Conservation (phyloP, 2,113 vertebrate genomes). For the Clupea harengus region DNA sequence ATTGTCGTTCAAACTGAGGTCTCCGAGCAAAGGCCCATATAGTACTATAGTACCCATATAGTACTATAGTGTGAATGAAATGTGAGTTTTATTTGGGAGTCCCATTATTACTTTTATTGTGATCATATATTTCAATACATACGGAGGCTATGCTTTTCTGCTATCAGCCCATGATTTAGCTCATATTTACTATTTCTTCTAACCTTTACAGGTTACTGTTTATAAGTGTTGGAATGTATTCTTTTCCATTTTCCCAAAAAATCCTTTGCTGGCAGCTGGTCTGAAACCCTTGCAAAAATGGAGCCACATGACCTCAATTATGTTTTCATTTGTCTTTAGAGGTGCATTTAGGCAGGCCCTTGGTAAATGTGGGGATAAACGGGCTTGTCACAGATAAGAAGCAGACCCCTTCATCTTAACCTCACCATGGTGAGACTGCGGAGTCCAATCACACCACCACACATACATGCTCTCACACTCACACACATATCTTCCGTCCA, state of each 20-base stretch:
- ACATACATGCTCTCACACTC: not conserved
- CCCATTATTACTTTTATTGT: not conserved
- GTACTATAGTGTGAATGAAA: too few relatives aligned
- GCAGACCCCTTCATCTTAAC: slow-evolving; percentile 31
- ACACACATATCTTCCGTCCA: too few relatives aligned
- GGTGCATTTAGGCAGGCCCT: slow-evolving; percentile 30
- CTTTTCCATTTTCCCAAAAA: not conserved
- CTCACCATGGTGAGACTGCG: too few relatives aligned
- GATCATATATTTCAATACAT: not conserved
- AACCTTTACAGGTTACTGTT: not conserved
- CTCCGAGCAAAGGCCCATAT: too few relatives aligned
- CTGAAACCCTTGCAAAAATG: slow-evolving; percentile 28
- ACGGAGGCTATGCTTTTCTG: not conserved
- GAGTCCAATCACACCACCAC: slow-evolving; percentile 10
- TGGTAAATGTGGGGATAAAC: slow-evolving; percentile 21
- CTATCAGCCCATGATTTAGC: not conserved
- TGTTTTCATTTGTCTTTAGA: slow-evolving; percentile 39
- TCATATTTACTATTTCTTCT: not conserved
- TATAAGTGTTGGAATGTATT: not conserved
- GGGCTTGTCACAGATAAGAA: slow-evolving; percentile 34
- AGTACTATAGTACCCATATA: not conserved
- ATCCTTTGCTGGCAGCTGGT: slow-evolving; percentile 4
- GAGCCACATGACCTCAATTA: slow-evolving; percentile 37
- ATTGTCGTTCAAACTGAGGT: too few relatives aligned
- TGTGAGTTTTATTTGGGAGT: too few relatives aligned